Conservation (phyloP, 2,113 vertebrate species). For the Oncorhynchus gorbuscha region DNA sequence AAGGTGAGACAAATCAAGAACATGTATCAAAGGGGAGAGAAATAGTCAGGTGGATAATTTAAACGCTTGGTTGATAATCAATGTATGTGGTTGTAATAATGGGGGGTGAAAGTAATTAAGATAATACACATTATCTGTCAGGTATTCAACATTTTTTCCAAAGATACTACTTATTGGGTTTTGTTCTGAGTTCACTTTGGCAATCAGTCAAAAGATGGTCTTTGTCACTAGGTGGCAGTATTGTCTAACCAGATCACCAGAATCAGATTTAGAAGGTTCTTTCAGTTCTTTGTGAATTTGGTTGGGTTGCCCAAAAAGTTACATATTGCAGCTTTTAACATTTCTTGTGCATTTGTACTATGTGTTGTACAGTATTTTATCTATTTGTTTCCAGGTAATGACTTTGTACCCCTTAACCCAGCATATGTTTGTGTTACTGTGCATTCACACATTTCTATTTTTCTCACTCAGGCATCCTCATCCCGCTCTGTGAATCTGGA, state of each 20-base stretch:
- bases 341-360: neutral
- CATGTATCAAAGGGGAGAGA: neutral
- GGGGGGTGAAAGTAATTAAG: too few species aligned
- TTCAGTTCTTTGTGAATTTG: neutral
- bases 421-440: neutral
- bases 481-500: conserved; percentile 94
- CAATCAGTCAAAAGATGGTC: neutral
- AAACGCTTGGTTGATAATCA: neutral
- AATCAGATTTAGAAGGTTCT: too few species aligned
- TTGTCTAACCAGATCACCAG: conserved; percentile 7
- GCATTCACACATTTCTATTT: neutral
- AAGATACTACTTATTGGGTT: neutral
- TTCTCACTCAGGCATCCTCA: conserved; percentile 82
- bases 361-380: neutral
- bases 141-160: neutral
- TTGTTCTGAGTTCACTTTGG: neutral
- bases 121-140: too few species aligned
- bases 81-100: too few species aligned
- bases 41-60: neutral
- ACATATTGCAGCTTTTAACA: too few species aligned
- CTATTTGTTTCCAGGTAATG: too few species aligned
- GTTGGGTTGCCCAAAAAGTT: too few species aligned
- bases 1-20: conserved; percentile 77
- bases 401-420: too few species aligned
- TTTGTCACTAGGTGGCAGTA: conserved; percentile 47